Conservation (phyloP, 2,113 vertebrate species). For the Gallinago media region DNA sequence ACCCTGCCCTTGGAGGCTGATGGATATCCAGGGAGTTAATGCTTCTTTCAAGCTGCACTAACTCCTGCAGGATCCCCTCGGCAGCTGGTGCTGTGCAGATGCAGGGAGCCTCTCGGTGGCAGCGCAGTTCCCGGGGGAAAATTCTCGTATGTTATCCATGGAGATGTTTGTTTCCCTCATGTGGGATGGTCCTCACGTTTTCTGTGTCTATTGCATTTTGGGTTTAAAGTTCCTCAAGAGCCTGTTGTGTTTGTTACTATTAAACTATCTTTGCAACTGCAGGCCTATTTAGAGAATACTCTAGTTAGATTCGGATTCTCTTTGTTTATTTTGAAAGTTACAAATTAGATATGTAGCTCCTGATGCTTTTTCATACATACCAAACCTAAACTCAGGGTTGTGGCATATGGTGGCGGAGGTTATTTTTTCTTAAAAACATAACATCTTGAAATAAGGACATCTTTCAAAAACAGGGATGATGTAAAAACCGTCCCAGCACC, state of each 20-base stretch:
- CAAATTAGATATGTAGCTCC: accelerated
- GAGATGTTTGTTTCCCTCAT: background rate
- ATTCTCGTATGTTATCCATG: background rate
- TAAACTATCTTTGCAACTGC: background rate
- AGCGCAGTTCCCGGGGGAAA: background rate
- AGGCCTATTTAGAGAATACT: background rate
- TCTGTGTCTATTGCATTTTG: background rate
- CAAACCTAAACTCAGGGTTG: background rate
- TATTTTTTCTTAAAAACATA: background rate
- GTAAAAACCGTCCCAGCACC: background rate
- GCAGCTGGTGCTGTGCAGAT: constrained; percentile 55
- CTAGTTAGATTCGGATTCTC: background rate
- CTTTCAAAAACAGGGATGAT: background rate
- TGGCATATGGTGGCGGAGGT: background rate
- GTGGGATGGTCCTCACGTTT: background rate
- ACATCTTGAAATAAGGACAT: background rate
- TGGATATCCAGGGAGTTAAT: background rate
- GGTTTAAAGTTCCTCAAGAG: background rate
- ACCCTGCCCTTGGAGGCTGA: background rate
- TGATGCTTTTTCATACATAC: background rate
- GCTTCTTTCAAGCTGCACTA: constrained; percentile 42
- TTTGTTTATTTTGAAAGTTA: background rate
- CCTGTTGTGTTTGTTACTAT: background rate
- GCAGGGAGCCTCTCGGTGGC: background rate
- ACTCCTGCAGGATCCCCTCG: constrained; percentile 22